Percentiles rank a stretch among this genome's conserved stretches.
These are phyloP conservation scores for Mesitornis unicolor DNA, from an alignment of 2,113 vertebrate genomes.

Conservation along the genomic window DNA sequence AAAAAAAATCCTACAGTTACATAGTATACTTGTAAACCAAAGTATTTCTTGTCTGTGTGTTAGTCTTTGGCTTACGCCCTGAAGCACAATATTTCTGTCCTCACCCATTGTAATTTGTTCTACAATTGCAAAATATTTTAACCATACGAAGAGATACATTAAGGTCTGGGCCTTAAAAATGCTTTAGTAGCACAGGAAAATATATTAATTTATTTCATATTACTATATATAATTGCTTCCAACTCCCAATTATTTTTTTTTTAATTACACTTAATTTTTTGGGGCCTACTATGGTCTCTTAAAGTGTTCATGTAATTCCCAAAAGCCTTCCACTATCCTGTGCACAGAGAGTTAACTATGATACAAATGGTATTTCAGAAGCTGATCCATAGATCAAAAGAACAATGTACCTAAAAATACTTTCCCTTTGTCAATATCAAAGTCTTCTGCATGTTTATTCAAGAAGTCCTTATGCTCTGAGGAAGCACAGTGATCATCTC, in stretches of 20 bases:
- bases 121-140: neutral
- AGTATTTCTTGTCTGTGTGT: neutral
- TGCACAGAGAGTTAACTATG: neutral
- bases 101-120: neutral
- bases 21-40: neutral
- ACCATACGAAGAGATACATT: neutral
- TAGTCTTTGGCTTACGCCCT: neutral
- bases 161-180: neutral
- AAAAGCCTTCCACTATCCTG: neutral
- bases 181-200: neutral
- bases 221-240: neutral
- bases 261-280: neutral
- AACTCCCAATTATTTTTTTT: neutral
- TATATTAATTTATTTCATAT: neutral
- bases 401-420: neutral
- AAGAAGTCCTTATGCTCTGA: neutral
- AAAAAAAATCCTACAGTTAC: neutral
- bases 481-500: neutral
- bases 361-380: neutral
- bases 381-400: neutral
- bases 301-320: neutral
- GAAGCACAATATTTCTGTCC: neutral
- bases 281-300: neutral
- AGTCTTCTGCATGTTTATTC: neutral
- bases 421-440: neutral